Evolutionary conservation across 2,113 vertebrate species (phyloP).

Genomic region (Glaucomys volans): DNA sequence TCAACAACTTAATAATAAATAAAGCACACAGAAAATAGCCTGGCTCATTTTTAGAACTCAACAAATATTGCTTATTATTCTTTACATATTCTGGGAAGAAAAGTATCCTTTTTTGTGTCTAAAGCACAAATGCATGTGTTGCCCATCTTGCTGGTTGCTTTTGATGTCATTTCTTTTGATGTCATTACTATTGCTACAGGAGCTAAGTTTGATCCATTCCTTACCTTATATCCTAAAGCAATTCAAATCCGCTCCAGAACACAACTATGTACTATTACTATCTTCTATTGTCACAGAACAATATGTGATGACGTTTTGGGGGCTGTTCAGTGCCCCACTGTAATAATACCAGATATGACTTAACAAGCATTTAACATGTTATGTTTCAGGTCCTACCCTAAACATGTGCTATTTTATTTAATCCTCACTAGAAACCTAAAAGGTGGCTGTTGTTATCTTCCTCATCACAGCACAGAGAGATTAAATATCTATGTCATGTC

Average conservation of each 20-base stretch:
- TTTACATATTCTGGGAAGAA: background rate
- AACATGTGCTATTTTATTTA: constrained; percentile 16
- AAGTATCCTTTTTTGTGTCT: background rate
- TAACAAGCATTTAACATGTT: background rate
- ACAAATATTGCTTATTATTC: background rate
- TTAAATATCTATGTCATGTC: background rate
- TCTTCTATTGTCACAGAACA: background rate
- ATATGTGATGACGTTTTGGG: background rate
- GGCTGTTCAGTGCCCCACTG: background rate
- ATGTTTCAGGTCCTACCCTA: background rate
- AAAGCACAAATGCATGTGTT: background rate
- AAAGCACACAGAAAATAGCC: constrained; percentile 25
- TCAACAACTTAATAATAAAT: background rate
- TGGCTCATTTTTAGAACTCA: background rate
- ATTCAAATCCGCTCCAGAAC: too few relatives aligned
- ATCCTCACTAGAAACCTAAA: background rate
- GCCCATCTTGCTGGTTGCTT: background rate
- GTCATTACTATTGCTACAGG: background rate
- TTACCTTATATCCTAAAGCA: too few relatives aligned
- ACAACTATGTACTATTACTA: background rate
- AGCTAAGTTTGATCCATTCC: too few relatives aligned
- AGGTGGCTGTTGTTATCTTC: background rate
- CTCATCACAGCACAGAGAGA: background rate
- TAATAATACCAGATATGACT: background rate
- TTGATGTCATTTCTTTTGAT: background rate